Evolutionary conservation across 1,140 invertebrate species (phyloP), one percentile per base, ranked within the genome.

Genomic region (Listronotus bonariensis): DNA sequence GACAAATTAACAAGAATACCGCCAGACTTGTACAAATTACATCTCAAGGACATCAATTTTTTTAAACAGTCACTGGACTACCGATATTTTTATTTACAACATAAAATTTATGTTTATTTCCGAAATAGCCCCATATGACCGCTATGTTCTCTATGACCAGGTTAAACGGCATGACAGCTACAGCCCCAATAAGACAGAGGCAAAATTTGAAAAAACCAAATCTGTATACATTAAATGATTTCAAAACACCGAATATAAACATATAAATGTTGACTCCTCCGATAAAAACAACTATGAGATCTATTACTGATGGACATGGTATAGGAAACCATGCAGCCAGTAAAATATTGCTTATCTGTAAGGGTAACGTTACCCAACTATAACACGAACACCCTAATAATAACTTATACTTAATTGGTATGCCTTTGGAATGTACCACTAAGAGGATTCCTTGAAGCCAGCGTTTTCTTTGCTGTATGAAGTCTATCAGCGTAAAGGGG

Each of bases 361-460:
- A 79, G 0, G 97, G 97, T 83, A 99, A 83, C 0, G 95, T 97
- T 0, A 79, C 87, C 96, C 96, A 98, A 0, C 95, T 95, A 71
- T 98, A 96, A 75, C 96, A 92, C 11, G 95, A 95, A 64, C 97
- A 88, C 15, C 85, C 88, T 46, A 98, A 79, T 34, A 97, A 87
- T 15, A 95, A 74, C 79, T 97, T 97, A 74, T 92, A 87, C 60
- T 84, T 83, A 11, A 90, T 73, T 14, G 94, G 93, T 77, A 99
- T 94, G 58, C 85, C 82, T 74, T 88, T 88, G 46, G 92, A 95
- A 80, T 97, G 94, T 12, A 97, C 93, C 1, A 97, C 96, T 60
- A 98, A 84, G 18, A 94, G 86, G 68, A 98, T 98, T 72, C 96
- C 97, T 82, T 97, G 93, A 48, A 98, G 84, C 97, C 97, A 99